These are phyloP conservation scores for Danio rerio DNA, from an alignment of 2,113 vertebrate genomes.

Conservation along the genomic window DNA sequence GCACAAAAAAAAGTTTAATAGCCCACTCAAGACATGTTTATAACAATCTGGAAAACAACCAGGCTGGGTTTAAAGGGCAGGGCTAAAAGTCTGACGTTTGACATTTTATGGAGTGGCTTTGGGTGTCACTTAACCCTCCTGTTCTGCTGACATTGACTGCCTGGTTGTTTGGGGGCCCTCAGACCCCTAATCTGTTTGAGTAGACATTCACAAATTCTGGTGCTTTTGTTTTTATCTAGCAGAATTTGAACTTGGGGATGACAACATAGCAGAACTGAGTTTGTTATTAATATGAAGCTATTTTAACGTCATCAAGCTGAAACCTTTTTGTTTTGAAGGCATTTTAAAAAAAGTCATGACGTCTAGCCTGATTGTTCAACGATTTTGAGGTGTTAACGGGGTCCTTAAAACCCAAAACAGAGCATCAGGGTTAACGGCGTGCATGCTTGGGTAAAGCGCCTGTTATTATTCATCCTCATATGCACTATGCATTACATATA, in stretches of 20 bases:
- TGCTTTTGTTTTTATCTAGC: neutral
- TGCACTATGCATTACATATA: slow-evolving; percentile 21
- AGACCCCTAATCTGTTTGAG: slow-evolving; percentile 23
- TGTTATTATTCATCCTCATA: neutral
- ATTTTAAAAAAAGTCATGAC: neutral
- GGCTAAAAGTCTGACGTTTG: slow-evolving; percentile 25
- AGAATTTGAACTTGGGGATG: neutral
- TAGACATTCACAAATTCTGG: neutral
- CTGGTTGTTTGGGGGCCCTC: slow-evolving; percentile 11
- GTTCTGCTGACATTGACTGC: slow-evolving; percentile 14
- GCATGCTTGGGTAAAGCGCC: neutral
- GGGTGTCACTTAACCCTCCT: slow-evolving; percentile 28
- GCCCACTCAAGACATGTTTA: neutral
- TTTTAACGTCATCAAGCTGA: neutral
- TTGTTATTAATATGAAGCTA: neutral
- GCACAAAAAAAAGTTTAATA: neutral
- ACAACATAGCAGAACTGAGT: neutral
- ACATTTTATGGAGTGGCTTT: slow-evolving; percentile 28
- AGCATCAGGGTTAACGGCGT: neutral
- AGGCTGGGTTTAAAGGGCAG: slow-evolving; percentile 28
- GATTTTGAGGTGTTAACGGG: slow-evolving; percentile 3
- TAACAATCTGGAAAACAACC: slow-evolving; percentile 22
- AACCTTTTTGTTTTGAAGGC: neutral
- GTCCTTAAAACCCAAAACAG: slow-evolving; percentile 1
- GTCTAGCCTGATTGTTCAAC: neutral